Base-by-base conservation (phyloP, 2,113 vertebrate genomes). In the Balaeniceps rex region DNA sequence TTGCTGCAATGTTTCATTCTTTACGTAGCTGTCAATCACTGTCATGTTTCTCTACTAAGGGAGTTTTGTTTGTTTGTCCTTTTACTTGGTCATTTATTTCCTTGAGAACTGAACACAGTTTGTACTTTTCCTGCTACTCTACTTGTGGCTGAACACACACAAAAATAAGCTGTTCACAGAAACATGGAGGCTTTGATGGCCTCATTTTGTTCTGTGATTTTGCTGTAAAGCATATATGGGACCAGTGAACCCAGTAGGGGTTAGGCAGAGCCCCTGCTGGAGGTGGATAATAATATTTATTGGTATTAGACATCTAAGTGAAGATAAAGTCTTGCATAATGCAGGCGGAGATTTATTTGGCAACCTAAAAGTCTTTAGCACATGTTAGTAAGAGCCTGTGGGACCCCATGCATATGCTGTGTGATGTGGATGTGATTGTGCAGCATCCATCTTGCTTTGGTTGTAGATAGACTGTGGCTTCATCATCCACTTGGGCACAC, bases 351-450 rank as follows among this genome's bases (percentile, higher is more conserved):
- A 38, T 71, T 71, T 47, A 76, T 68, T 21, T 76, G 24, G 68
- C 72, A 42, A 87, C 14, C 31, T 57, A 21, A 66, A 75, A 63
- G 29, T 21, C 57, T 79, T 61, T 38, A 70, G 7, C 40, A 55
- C 12, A 11, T 36, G 19, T 68, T 21, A 60, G 61, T 18, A 54
- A 14, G 61, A 47, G 25, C 54, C 47, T 33, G 58, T 54, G 55
- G 44, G 31, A n/a, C 4, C 9, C 22, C 28, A 12, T 7, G 19
- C 4, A 5, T 6, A 14, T 19, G 18, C 47, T 3, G 1, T 10
- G 11, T 46, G 44, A 15, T 10, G 21, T 36, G 74, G 51, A 19
- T 23, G 54, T 33, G 46, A 19, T 4, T 19, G 12, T 46, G 28
- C 51, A 79, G 61, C 26, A 16, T 15, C 71, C 54, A 36, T 4